phyloP scores from a whole-genome alignment of 2,888 invertebrate species.

The Diadegma fenestrale region DNA sequence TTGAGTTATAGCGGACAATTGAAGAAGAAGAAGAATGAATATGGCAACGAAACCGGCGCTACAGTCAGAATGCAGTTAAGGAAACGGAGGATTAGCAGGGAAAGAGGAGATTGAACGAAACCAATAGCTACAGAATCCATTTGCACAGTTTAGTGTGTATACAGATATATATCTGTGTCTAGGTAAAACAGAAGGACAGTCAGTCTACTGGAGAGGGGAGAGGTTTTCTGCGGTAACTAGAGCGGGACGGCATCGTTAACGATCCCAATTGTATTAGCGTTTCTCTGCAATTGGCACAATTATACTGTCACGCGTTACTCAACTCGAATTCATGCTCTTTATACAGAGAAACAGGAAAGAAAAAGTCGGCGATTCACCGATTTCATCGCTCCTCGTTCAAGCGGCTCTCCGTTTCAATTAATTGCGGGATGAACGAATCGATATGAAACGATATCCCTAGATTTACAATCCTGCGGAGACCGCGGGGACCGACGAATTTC shows the following conservation, averaged over 20 bases:
- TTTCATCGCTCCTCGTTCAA: background rate
- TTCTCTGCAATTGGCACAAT: slow-evolving; percentile 63
- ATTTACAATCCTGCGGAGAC: background rate
- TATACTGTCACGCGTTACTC: slow-evolving; percentile 60
- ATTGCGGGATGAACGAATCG: slow-evolving; percentile 40
- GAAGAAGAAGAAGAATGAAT: background rate
- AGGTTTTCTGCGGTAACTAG: slow-evolving; percentile 60
- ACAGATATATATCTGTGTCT: background rate
- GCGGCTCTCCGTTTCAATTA: slow-evolving; percentile 52
- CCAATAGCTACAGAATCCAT: slow-evolving; percentile 30
- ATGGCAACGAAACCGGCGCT: background rate
- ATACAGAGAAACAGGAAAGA: slow-evolving; percentile 19
- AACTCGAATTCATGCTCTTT: slow-evolving; percentile 58
- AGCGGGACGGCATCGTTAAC: slow-evolving; percentile 68
- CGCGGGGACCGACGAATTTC: background rate
- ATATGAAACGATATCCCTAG: slow-evolving; percentile 23
- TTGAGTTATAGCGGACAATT: background rate
- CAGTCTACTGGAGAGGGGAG: slow-evolving; percentile 9
- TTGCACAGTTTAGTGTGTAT: slow-evolving; percentile 27
- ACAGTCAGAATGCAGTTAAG: background rate
- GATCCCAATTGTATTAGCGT: slow-evolving; percentile 70
- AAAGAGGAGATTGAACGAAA: slow-evolving; percentile 7
- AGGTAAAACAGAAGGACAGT: slow-evolving; percentile 31
- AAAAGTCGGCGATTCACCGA: background rate
- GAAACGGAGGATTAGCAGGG: background rate